Base-by-base conservation (phyloP, 1,140 invertebrate species). In the Trissolcus basalis region DNA sequence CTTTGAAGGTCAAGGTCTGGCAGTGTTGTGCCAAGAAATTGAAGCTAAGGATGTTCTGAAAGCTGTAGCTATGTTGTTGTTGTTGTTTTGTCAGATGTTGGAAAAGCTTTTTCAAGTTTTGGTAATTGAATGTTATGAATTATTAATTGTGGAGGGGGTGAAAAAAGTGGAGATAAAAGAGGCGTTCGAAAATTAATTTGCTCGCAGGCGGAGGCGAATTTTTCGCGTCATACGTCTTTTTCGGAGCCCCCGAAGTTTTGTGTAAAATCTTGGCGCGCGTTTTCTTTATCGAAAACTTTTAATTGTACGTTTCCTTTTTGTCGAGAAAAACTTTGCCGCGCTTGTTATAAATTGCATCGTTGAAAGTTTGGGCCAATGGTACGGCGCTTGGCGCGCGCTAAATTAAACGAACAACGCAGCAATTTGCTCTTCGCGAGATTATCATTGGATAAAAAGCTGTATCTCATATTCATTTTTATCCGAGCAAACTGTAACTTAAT, bases 281-380 rank as follows among this genome's bases (percentile, higher is more conserved):
- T 73, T 78, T 55, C 64, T 60, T 73, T 78, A 69, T 78, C 65
- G 69, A 65, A 73, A 78, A 78, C 64, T 73, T 77, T 77, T 77
- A 72, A 77, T 69, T 68, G 75, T 77, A 64, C 58, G 53, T 58
- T 72, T 72, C 53, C 60, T 61, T 64, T 73, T 69, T 70, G 41
- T 44, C 33, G 9, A 13, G 33, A 3, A 43, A 69, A 77, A 72
- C 58, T 69, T 77, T 54, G 45, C 58, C 47, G 14, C 70, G 56
- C 74, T 77, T 53, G 68, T 77, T 77, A 77, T 72, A 72, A 64
- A 77, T 64, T 77, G 75, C 58, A 64, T 16, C 68, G 61, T 64
- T 41, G 50, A 72, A 77, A 77, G 63, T 72, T 72, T 61, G 19
- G 36, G 68, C 75, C 68, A 72, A 72, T 72, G 68, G 70, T 68